A percentile compares a stretch with the other conserved stretches of the same genome.
These are phyloP conservation scores for Hylia prasina DNA, from an alignment of 2,113 vertebrate species.

Conservation along the genomic window DNA sequence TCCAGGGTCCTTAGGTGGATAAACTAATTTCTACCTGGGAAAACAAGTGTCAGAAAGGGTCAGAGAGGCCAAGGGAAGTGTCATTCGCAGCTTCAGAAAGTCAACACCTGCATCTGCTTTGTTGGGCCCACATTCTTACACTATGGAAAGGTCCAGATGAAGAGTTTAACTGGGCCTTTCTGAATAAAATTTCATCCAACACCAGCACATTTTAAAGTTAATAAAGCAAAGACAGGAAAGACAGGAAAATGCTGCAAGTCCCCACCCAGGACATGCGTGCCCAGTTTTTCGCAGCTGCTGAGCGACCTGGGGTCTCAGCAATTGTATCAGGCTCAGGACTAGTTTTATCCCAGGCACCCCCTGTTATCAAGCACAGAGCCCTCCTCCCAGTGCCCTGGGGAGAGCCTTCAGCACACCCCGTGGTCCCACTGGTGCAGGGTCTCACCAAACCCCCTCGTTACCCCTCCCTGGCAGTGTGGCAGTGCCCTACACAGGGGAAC, in stretches of 20 bases:
- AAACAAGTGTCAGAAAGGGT: background rate
- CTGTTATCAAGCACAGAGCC: rapidly evolving
- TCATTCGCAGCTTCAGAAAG: background rate
- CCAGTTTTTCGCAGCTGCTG: rapidly evolving
- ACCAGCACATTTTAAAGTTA: background rate
- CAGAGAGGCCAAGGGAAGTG: background rate
- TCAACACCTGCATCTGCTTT: background rate
- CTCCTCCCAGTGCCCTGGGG: background rate
- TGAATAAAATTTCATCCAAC: background rate
- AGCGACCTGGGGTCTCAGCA: rapidly evolving
- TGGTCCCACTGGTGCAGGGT: background rate
- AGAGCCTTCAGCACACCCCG: background rate
- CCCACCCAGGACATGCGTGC: rapidly evolving
- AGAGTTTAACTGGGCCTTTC: background rate
- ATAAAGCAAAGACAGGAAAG: background rate
- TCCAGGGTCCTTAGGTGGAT: background rate
- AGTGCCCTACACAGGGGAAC: background rate
- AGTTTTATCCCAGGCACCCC: background rate
- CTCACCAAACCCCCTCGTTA: rapidly evolving
- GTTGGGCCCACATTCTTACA: background rate
- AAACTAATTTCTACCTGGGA: background rate
- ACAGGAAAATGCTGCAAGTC: background rate
- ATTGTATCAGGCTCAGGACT: background rate
- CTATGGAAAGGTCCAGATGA: background rate
- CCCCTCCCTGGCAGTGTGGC: background rate